phyloP scores from a whole-genome alignment of 2,113 vertebrate species.

The Elephantulus edwardii region DNA sequence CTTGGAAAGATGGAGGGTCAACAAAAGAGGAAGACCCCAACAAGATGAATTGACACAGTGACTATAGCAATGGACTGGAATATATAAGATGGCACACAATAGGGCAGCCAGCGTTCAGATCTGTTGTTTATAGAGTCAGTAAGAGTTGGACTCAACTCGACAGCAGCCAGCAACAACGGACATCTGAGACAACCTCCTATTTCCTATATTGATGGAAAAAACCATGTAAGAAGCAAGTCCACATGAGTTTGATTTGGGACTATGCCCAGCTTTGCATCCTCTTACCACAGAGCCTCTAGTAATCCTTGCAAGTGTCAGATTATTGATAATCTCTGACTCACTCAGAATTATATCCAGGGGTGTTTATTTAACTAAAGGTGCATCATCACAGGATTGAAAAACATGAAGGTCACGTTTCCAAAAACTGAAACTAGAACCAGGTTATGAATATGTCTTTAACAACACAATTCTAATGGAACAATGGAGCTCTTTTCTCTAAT shows the following conservation, averaged over 20 bases:
- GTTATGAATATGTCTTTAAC: background rate
- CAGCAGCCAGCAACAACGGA: too few relatives aligned
- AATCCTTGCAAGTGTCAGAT: too few relatives aligned
- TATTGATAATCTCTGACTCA: background rate
- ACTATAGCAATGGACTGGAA: too few relatives aligned
- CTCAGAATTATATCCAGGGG: background rate
- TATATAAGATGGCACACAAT: too few relatives aligned
- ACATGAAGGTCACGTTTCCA: background rate
- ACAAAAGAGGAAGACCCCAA: too few relatives aligned
- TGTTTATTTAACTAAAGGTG: background rate
- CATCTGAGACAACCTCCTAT: background rate
- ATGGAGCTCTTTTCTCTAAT: background rate
- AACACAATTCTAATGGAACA: too few relatives aligned
- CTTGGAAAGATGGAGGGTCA: too few relatives aligned
- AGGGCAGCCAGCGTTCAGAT: too few relatives aligned
- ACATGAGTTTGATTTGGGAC: background rate
- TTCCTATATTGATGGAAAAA: too few relatives aligned
- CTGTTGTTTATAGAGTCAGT: too few relatives aligned
- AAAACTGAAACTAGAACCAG: background rate
- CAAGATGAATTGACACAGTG: too few relatives aligned
- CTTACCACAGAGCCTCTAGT: background rate
- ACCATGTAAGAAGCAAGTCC: background rate
- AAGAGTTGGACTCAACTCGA: too few relatives aligned
- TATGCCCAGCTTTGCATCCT: background rate
- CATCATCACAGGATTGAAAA: background rate